These are phyloP conservation scores for Dicrostonyx torquatus DNA, from an alignment of 2,797 vertebrate genomes.

Conservation along the genomic window DNA sequence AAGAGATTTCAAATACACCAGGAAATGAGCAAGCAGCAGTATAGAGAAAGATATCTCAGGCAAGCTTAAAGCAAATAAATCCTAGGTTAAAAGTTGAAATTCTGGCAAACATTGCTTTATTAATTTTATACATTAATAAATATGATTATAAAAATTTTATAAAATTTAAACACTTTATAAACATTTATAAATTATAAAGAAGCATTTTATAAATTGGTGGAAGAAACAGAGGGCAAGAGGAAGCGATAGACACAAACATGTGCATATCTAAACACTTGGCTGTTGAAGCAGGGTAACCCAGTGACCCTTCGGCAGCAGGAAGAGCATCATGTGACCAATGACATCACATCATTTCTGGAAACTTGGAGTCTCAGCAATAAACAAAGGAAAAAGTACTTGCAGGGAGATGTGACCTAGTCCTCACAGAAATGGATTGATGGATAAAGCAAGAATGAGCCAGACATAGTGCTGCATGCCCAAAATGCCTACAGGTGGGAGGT, in stretches of 20 bases:
- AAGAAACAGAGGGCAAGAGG: neutral
- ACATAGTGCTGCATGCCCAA: no score
- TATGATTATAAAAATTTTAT: neutral
- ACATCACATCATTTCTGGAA: neutral
- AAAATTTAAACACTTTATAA: neutral
- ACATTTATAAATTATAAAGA: neutral
- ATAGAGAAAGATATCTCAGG: neutral
- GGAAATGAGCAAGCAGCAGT: neutral
- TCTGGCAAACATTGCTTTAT: neutral
- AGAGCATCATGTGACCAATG: neutral
- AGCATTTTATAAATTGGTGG: neutral
- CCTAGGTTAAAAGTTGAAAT: neutral
- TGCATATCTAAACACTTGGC: neutral
- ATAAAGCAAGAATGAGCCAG: neutral
- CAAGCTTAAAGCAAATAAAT: neutral
- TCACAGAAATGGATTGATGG: neutral
- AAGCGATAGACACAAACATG: neutral
- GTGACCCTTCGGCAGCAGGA: neutral
- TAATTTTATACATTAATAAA: neutral
- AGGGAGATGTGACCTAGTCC: neutral
- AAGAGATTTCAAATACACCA: neutral
- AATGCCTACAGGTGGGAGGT: neutral
- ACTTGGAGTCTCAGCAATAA: neutral
- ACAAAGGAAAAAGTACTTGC: neutral
- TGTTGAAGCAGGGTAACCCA: neutral